A percentile compares a stretch with the other conserved stretches of the same genome.
Conservation (phyloP, 2,888 invertebrate genomes). For the Microctonus hyperodae region DNA sequence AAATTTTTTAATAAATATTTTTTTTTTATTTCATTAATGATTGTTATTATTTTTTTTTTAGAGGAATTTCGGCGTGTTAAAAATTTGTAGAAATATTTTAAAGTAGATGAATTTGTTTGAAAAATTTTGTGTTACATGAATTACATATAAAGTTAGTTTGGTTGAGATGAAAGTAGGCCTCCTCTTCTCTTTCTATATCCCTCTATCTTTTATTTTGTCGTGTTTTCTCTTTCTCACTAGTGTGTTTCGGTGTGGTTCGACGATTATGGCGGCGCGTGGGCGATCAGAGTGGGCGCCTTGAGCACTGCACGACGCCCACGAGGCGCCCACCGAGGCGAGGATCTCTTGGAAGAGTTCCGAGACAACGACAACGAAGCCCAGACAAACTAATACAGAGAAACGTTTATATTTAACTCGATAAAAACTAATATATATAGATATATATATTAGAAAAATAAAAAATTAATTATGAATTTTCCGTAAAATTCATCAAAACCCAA, state of each 20-base stretch:
- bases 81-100: no score
- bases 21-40: no score
- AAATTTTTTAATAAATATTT: no score
- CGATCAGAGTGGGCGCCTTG: slow-evolving; percentile 49
- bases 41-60: no score
- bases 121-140: no score
- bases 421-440: background rate
- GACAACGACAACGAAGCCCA: slow-evolving; percentile 3
- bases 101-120: no score
- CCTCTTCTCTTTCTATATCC: background rate
- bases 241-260: background rate
- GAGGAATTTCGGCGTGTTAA: no score
- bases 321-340: slow-evolving; percentile 47
- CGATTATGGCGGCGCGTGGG: slow-evolving; percentile 35
- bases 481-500: background rate
- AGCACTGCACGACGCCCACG: slow-evolving; percentile 48
- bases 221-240: background rate
- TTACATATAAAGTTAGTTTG: slow-evolving; percentile 11
- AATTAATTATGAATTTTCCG: background rate
- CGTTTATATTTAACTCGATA: background rate
- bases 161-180: slow-evolving; percentile 22
- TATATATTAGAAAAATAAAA: background rate
- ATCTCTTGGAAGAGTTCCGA: slow-evolving; percentile 24
- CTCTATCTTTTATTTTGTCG: background rate
- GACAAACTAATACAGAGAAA: slow-evolving; percentile 2